Evolutionary conservation across 2,888 invertebrate genomes (phyloP), one percentile per base, ranked within the genome.

Genomic region (Perizoma flavofasciatum): DNA sequence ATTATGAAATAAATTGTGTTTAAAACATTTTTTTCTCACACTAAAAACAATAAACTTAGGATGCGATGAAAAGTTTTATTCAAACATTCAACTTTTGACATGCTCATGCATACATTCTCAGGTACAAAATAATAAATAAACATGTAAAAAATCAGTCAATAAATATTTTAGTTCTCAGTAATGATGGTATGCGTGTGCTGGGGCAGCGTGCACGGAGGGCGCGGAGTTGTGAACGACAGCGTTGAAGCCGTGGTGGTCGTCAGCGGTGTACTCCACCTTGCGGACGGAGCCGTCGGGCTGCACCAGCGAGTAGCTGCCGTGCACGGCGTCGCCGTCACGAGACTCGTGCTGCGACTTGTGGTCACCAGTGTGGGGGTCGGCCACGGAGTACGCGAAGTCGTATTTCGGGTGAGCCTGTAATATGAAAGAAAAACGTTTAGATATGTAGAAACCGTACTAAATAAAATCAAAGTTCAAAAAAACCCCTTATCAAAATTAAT

Each of bases 271-370:
- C 68, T 92, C 91, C 48, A 93, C 93, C 59, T 89, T 92, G 73
- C 93, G 88, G 55, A 90, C 81, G 74, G 93, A 79, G 67, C 83
- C 92, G 34, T 92, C 93, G 49, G 93, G 92, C 75, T 93, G 92
- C 67, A 92, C 87, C 59, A 93, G 83, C 46, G 92, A 90, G 82
- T 94, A 94, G 77, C 92, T 92, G 55, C 94, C 94, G 76, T 93
- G 92, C 56, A 94, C 94, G 52, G 85, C 83, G 75, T 93, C 93
- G 37, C 93, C 93, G 66, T 92, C 92, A 71, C 90, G 86, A 67
- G 78, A 80, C 78, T 93, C 93, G 73, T 91, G 88, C 79, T 92
- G 93, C 44, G 86, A 85, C 81, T 93, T 93, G 79, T 93, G 88
- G 83, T 93, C 93, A 39, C 93, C 94, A 65, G 93, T 93, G 73